phyloP scores from a whole-genome alignment of 2,888 invertebrate species.

The Ecdyonurus torrentis region DNA sequence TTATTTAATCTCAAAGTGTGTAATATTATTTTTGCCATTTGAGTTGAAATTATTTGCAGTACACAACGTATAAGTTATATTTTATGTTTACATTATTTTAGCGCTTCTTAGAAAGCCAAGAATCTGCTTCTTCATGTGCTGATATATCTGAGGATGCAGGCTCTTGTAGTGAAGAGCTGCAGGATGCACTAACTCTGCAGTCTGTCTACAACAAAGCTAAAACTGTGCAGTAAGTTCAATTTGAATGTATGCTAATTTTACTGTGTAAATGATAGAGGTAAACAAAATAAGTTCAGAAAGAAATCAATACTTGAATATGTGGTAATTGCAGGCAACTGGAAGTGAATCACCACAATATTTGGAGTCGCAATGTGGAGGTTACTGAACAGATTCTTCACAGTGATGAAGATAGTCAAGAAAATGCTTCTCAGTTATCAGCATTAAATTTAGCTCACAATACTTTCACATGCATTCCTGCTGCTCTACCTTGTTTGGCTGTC shows the following conservation, averaged over 20 bases:
- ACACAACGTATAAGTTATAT: too few species aligned
- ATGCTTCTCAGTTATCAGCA: slow-evolving; percentile 47
- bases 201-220: slow-evolving; percentile 12
- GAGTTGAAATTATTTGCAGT: too few species aligned
- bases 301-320: too few species aligned
- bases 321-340: slow-evolving; percentile 27
- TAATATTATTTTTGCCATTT: too few species aligned
- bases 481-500: slow-evolving; percentile 79
- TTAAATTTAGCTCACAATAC: slow-evolving; percentile 84
- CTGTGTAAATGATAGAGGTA: too few species aligned
- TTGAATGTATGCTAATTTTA: background rate
- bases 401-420: slow-evolving; percentile 36
- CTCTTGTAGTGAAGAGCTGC: slow-evolving; percentile 12
- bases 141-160: background rate
- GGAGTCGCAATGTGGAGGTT: slow-evolving; percentile 46
- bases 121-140: background rate
- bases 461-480: slow-evolving; percentile 71
- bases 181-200: slow-evolving; percentile 13
- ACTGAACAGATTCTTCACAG: slow-evolving; percentile 43
- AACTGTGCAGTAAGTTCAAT: slow-evolving; percentile 12
- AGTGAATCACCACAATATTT: slow-evolving; percentile 58
- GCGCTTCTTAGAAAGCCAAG: background rate
- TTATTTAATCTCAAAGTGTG: too few species aligned
- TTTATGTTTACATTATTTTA: background rate
- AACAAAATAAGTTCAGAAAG: too few species aligned